A percentile compares a stretch with the other conserved stretches of the same genome.
These are phyloP conservation scores for Neodiprion pinetum DNA, from an alignment of 1,140 invertebrate species.

Conservation along the genomic window DNA sequence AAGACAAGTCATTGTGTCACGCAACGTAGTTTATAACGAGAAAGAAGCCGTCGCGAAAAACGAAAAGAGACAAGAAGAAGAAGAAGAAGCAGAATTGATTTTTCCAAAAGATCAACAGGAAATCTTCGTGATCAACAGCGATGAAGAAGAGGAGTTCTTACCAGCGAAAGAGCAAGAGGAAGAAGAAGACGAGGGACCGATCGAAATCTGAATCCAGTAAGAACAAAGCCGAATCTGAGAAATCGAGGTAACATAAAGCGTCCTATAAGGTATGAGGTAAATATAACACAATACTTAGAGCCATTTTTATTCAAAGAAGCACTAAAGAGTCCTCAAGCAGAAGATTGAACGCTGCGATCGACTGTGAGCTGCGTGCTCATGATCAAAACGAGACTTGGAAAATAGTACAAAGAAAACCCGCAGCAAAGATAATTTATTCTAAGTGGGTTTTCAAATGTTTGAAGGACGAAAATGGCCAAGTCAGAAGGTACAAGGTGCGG, in stretches of 20 bases:
- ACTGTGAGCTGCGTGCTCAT: conserved; percentile 14
- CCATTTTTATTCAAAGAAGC: conserved; percentile 4
- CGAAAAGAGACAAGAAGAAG: neutral
- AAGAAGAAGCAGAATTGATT: conserved; percentile 5
- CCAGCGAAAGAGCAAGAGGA: too few relatives aligned
- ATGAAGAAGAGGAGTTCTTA: too few relatives aligned
- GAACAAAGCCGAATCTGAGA: neutral
- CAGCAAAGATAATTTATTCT: conserved; percentile 31
- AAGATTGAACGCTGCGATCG: conserved; percentile 24
- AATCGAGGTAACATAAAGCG: conserved; percentile 3
- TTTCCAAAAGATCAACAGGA: too few relatives aligned
- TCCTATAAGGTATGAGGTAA: neutral
- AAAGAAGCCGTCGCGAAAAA: neutral
- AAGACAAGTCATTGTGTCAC: conserved; percentile 11
- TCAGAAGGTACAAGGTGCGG: conserved; percentile 33
- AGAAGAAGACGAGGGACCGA: too few relatives aligned
- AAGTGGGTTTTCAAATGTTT: conserved; percentile 41
- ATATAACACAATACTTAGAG: neutral
- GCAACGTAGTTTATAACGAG: conserved; percentile 19
- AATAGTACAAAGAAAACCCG: conserved; percentile 31
- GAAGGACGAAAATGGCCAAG: too few relatives aligned
- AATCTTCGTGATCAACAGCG: too few relatives aligned
- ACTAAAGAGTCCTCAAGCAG: neutral
- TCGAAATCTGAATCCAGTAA: too few relatives aligned
- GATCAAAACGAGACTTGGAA: conserved; percentile 31